phyloP scores from a whole-genome alignment of 2,888 invertebrate genomes.

The Opisthograptis luteolata region DNA sequence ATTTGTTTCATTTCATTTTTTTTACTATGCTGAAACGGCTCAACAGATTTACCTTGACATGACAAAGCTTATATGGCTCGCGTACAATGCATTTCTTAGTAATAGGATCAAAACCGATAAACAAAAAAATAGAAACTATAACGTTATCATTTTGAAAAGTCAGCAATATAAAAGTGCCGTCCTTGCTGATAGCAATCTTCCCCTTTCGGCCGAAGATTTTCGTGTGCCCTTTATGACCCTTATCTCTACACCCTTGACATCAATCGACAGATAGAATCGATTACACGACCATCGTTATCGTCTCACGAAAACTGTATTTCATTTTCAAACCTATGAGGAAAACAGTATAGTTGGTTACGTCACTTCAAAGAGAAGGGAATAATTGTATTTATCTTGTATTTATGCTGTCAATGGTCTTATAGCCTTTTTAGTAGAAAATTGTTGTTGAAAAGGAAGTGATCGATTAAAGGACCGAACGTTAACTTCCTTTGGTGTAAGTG shows the following conservation, averaged over 20 bases:
- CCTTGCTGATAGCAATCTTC: conserved; percentile 9
- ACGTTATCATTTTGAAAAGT: conserved; percentile 15
- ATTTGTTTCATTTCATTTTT: too few relatives aligned
- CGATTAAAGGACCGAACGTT: too few relatives aligned
- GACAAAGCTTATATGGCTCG: too few relatives aligned
- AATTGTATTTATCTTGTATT: too few relatives aligned
- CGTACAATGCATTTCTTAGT: too few relatives aligned
- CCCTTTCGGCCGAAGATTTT: conserved; percentile 11
- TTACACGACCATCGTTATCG: conserved; percentile 23
- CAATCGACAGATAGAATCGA: conserved; percentile 27
- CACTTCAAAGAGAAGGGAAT: conserved; percentile 1
- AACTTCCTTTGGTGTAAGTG: too few relatives aligned
- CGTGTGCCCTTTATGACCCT: conserved; percentile 27
- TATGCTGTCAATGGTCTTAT: too few relatives aligned
- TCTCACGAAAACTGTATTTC: conserved; percentile 18
- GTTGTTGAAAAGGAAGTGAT: too few relatives aligned
- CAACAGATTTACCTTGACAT: too few relatives aligned
- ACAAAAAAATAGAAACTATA: conserved; percentile 12
- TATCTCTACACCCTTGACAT: conserved; percentile 23
- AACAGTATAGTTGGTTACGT: neutral
- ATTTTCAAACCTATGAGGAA: conserved; percentile 15
- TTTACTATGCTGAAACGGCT: too few relatives aligned
- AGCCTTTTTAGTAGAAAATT: too few relatives aligned
- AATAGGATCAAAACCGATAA: conserved; percentile 11
- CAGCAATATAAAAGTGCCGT: conserved; percentile 16